phyloP scores from a whole-genome alignment of 2,797 vertebrate genomes.

The Malurus splendens region DNA sequence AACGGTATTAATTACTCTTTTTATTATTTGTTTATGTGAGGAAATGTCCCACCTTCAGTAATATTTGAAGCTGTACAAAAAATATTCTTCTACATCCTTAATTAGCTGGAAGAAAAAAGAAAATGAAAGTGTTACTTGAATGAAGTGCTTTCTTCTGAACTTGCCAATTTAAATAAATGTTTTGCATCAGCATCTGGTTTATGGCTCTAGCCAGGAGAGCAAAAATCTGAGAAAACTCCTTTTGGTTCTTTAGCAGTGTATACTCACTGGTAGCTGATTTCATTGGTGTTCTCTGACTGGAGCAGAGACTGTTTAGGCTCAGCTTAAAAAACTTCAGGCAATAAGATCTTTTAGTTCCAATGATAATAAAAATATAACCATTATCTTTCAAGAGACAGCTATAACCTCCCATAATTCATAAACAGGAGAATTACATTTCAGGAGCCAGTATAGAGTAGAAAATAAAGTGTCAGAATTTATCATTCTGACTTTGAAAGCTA shows the following conservation, averaged over 20 bases:
- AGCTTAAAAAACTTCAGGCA: neutral
- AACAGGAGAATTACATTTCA: neutral
- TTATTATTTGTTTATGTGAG: neutral
- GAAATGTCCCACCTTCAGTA: neutral
- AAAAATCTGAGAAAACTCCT: neutral
- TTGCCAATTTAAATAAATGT: neutral
- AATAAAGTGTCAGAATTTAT: slow-evolving; percentile 8
- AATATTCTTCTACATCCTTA: neutral
- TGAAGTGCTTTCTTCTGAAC: neutral
- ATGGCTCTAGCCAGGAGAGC: neutral
- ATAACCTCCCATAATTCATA: neutral
- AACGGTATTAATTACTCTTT: neutral
- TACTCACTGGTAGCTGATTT: neutral
- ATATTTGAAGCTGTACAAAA: neutral
- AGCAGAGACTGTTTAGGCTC: neutral
- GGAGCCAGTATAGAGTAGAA: neutral
- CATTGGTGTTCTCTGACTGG: neutral
- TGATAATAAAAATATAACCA: neutral
- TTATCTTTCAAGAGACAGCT: neutral
- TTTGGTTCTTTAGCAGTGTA: neutral
- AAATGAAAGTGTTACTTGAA: neutral
- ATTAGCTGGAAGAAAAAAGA: neutral
- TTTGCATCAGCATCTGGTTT: neutral
- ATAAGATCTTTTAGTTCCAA: neutral
- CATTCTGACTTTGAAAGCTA: slow-evolving; percentile 14